Evolutionary conservation across 2,797 vertebrate genomes (phyloP).

Genomic region (Gymnodraco acuticeps): DNA sequence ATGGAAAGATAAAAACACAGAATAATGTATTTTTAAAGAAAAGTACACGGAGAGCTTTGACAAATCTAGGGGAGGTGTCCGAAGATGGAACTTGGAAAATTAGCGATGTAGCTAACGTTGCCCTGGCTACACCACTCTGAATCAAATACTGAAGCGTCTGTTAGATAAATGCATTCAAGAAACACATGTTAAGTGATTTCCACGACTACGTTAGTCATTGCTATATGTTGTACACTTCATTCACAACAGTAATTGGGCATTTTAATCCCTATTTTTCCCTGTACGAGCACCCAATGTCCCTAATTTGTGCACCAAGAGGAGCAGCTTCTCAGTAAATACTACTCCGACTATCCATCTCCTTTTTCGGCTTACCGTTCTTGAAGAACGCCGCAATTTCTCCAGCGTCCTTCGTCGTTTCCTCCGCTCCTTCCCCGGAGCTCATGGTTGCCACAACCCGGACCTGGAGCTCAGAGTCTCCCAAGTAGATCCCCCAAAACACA

Average conservation of each 20-base stretch:
- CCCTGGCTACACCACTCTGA: slow-evolving; percentile 34
- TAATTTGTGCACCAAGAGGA: slow-evolving; percentile 35
- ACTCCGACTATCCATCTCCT: slow-evolving; percentile 23
- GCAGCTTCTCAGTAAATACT: slow-evolving; percentile 51
- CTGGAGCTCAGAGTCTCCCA: slow-evolving; percentile 69
- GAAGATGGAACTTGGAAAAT: slow-evolving; percentile 56
- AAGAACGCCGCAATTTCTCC: slow-evolving; percentile 94
- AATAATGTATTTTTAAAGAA: not conserved
- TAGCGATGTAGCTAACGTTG: slow-evolving; percentile 63
- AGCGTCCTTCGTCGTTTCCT: slow-evolving; percentile 95
- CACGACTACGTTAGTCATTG: not conserved
- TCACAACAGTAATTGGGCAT: not conserved
- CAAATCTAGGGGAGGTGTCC: slow-evolving; percentile 46
- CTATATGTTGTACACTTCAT: not conserved
- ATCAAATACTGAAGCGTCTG: not conserved
- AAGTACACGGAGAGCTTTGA: not conserved
- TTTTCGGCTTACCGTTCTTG: slow-evolving; percentile 90
- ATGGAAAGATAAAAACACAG: rapidly evolving
- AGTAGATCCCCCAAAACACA: slow-evolving; percentile 60
- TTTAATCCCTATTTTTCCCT: not conserved
- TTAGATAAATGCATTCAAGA: slow-evolving; percentile 10
- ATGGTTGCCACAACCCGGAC: slow-evolving; percentile 81
- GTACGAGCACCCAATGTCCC: slow-evolving; percentile 60
- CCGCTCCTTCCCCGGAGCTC: slow-evolving; percentile 92
- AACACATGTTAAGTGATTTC: not conserved